These are phyloP conservation scores for Regulus satrapa DNA, from an alignment of 2,113 vertebrate genomes.

Conservation along the genomic window DNA sequence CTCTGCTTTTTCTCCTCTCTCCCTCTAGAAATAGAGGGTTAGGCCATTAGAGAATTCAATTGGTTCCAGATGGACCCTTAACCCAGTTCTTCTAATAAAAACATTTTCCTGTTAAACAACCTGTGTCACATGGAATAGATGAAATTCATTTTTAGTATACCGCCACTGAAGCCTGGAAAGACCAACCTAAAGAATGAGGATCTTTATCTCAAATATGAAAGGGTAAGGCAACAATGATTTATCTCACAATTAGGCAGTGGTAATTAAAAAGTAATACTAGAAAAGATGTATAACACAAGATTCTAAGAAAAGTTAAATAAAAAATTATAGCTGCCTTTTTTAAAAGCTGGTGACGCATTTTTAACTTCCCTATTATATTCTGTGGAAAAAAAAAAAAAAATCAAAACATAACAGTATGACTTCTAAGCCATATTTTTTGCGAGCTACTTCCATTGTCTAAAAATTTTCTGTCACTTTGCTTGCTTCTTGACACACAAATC, in stretches of 20 bases:
- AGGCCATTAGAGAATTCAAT: slow-evolving; percentile 52
- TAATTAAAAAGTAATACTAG: background rate
- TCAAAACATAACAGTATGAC: background rate
- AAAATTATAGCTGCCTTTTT: background rate
- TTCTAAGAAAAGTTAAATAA: background rate
- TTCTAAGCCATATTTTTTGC: background rate
- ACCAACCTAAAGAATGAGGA: background rate
- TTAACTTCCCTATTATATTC: background rate
- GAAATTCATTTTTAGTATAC: slow-evolving; percentile 40
- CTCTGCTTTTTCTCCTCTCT: slow-evolving; percentile 11
- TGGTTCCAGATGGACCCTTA: slow-evolving; percentile 55
- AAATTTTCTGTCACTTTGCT: background rate
- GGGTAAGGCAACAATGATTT: background rate
- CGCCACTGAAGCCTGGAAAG: background rate
- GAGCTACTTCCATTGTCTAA: background rate
- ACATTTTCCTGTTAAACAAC: slow-evolving; percentile 60
- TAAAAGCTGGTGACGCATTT: background rate
- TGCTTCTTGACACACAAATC: background rate
- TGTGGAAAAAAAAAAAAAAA: slow-evolving; percentile 8
- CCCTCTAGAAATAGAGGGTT: slow-evolving; percentile 38
- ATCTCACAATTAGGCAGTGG: background rate
- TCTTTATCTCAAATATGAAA: background rate
- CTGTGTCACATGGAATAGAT: slow-evolving; percentile 33
- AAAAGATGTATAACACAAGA: background rate
- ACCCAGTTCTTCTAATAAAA: slow-evolving; percentile 51